Evolutionary conservation across 53 echinoderm and acorn worm species (phyloP), one percentile per base, ranked within the genome.

Genomic region (Echinarachnius parma): DNA sequence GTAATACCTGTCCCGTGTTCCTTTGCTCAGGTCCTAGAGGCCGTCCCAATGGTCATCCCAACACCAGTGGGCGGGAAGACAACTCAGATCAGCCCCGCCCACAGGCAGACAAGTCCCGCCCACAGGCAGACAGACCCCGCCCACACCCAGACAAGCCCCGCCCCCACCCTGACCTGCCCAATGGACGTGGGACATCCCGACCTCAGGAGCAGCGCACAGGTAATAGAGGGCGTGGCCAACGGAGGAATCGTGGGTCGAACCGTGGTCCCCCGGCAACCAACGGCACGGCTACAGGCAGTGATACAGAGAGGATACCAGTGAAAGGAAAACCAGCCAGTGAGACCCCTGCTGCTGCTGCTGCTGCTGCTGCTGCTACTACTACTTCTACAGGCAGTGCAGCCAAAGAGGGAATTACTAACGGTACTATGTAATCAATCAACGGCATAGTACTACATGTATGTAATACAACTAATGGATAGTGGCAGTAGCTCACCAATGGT

Each of bases 51-150:
- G 82, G 82, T 39, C 82, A 76, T 52, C 76, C 82, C 4, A 45
- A 52, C 28, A 64, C 62, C 56, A 82, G 82, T 36, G 82, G 82
- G 16, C 63, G 82, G 18, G 82, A 75, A 15, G 82, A 75, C 25
- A 52, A 64, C 57, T 75, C 75, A 21, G 82, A 21, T 53, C 55
- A 1, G 55, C 14, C 15, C 35, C n/a, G 23, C 21, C 35, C 34
- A 2, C 55, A 53, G 54, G 24, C 71, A 53, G 31, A 48, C 52
- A 3, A 1, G 55, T 16, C 34, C 25, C 54, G 26, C 53, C 55
- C 35, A 54, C 53, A n/a, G 66, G 66, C 20, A 48, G 66, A 7
- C n/a, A n/a, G 50, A 15, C 14, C 11, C 48, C 1, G 49, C 21
- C n/a, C 47, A 29, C 13, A 9, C 19, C 24, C 30, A 54, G 31